These are phyloP conservation scores for Callipepla californica DNA, from an alignment of 2,113 vertebrate genomes.

Conservation along the genomic window DNA sequence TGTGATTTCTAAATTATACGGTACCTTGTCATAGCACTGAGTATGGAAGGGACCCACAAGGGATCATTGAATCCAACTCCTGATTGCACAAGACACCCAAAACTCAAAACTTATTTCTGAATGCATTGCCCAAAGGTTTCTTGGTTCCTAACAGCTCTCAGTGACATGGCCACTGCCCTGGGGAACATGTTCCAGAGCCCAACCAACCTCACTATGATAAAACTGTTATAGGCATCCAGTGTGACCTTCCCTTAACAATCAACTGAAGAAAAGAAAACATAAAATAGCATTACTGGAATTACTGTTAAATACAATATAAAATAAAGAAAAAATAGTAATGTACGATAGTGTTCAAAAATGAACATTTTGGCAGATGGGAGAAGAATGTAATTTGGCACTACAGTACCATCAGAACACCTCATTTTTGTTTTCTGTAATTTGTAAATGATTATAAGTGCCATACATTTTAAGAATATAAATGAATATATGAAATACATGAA, in stretches of 20 bases:
- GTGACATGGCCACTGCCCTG: neutral
- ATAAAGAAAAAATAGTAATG: neutral
- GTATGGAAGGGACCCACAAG: no score
- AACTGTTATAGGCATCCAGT: neutral
- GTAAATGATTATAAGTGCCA: neutral
- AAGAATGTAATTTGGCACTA: neutral
- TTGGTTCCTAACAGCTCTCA: no score
- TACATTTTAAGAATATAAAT: neutral
- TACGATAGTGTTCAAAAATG: neutral
- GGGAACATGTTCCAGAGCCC: no score
- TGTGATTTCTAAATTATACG: neutral
- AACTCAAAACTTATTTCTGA: neutral
- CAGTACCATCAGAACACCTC: neutral
- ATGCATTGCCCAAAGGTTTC: neutral
- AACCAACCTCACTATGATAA: neutral
- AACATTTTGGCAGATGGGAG: neutral
- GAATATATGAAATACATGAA: neutral
- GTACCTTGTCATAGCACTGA: neutral
- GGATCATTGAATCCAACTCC: neutral
- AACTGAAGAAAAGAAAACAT: neutral
- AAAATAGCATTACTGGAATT: neutral
- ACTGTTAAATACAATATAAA: neutral
- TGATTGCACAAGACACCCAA: neutral
- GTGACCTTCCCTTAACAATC: neutral
- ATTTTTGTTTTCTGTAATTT: neutral